Percentiles rank a stretch among this genome's conserved stretches.
These are phyloP conservation scores for Linnaemya tessellans DNA, from an alignment of 2,888 invertebrate genomes.

Conservation along the genomic window DNA sequence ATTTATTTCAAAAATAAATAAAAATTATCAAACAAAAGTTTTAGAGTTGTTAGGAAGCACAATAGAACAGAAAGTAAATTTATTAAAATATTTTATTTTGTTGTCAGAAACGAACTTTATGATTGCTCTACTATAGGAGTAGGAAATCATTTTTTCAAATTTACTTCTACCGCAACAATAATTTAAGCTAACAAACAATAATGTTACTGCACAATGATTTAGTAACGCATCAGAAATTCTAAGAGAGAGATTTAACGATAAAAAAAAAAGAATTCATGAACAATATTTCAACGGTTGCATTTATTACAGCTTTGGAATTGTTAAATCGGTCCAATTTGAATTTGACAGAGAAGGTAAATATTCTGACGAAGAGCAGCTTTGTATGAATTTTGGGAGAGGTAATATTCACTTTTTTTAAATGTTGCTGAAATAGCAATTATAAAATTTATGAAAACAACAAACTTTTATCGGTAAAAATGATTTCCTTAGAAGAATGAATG, in stretches of 20 bases:
- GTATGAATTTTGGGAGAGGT: too few species aligned
- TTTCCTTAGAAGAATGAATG: too few species aligned
- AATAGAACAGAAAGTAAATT: slow-evolving; percentile 28
- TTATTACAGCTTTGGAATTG: too few species aligned
- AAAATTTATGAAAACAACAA: too few species aligned
- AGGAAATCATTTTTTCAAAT: not conserved
- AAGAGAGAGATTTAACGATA: not conserved
- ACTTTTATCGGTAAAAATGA: too few species aligned
- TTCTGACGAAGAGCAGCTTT: too few species aligned
- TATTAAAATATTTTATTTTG: slow-evolving; percentile 37
- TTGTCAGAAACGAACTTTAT: slow-evolving; percentile 2
- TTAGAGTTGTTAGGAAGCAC: not conserved
- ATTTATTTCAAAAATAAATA: slow-evolving; percentile 55
- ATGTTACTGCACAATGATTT: not conserved
- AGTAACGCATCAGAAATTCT: not conserved
- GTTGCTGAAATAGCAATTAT: too few species aligned
- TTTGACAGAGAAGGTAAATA: too few species aligned
- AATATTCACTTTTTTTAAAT: too few species aligned
- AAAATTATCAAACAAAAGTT: slow-evolving; percentile 52
- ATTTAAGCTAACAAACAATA: not conserved
- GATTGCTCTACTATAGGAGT: not conserved
- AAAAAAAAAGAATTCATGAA: too few species aligned
- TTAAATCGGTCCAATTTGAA: too few species aligned
- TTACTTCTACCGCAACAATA: not conserved
- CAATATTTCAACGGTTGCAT: too few species aligned